phyloP scores from a whole-genome alignment of 2,888 invertebrate genomes.

The Teinopalpus imperialis region DNA sequence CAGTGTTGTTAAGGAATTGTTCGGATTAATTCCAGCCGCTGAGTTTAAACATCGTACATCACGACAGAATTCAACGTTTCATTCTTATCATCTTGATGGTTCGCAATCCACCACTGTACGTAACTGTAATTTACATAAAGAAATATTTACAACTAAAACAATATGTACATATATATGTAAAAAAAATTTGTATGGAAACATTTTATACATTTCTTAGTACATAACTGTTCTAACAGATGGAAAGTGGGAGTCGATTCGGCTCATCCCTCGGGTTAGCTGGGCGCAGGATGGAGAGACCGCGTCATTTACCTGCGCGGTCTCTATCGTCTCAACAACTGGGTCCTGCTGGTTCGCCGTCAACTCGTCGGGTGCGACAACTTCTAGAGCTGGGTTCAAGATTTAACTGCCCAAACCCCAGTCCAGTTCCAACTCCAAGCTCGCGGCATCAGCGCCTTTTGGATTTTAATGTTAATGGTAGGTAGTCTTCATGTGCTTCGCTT shows the following conservation, averaged over 20 bases:
- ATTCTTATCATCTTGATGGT: too few relatives aligned
- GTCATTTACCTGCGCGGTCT: conserved; percentile 87
- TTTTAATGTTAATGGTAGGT: conserved; percentile 92
- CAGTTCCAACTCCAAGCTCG: conserved; percentile 89
- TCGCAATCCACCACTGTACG: too few relatives aligned
- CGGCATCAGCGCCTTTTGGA: conserved; percentile 91
- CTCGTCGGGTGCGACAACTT: conserved; percentile 90
- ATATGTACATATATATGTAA: too few relatives aligned
- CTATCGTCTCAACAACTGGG: conserved; percentile 88
- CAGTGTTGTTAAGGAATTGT: too few relatives aligned
- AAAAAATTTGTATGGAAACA: too few relatives aligned
- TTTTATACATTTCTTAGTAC: too few relatives aligned
- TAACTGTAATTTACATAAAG: too few relatives aligned
- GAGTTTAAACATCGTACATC: too few relatives aligned
- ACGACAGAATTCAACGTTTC: too few relatives aligned
- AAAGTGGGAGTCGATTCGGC: conserved; percentile 83
- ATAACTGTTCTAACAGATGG: conserved; percentile 60
- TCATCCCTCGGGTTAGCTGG: conserved; percentile 78
- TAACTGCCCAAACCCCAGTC: conserved; percentile 85
- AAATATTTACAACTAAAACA: too few relatives aligned
- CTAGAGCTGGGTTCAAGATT: conserved; percentile 85
- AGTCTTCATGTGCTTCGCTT: background rate
- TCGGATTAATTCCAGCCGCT: too few relatives aligned
- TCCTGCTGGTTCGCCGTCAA: conserved; percentile 86
- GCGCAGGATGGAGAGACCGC: conserved; percentile 78